Percentiles rank a stretch among this genome's conserved stretches.
phyloP scores from a whole-genome alignment of 2,888 invertebrate genomes.

The Stenolophus ochropezus region DNA sequence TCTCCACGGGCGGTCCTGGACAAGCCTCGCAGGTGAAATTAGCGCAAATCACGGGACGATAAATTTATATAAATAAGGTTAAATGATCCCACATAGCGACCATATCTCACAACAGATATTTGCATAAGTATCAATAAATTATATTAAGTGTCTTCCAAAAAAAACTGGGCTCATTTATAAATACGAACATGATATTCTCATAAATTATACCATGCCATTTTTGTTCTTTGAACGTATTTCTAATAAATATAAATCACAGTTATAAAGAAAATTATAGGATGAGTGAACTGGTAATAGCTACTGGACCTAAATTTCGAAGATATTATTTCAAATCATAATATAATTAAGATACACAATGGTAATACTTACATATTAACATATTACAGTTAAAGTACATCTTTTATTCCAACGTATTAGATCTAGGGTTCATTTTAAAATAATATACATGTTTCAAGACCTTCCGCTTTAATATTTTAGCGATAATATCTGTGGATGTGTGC shows the following conservation, averaged over 20 bases:
- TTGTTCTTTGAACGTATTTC: neutral
- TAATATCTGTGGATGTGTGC: too few species aligned
- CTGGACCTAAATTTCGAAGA: too few species aligned
- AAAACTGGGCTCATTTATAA: neutral
- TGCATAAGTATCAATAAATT: neutral
- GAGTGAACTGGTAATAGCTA: neutral
- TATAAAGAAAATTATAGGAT: neutral
- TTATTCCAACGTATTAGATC: too few species aligned
- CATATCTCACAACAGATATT: neutral
- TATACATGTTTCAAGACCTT: too few species aligned
- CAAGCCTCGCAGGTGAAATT: slow-evolving; percentile 10
- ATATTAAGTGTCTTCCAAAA: neutral
- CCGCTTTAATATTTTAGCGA: too few species aligned
- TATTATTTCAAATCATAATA: neutral
- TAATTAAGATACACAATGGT: too few species aligned
- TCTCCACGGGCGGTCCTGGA: slow-evolving; percentile 17
- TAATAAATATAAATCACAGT: neutral
- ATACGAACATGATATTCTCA: neutral
- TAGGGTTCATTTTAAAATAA: too few species aligned
- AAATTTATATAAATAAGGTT: slow-evolving; percentile 33
- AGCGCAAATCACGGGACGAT: neutral
- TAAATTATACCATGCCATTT: neutral
- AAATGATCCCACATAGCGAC: neutral
- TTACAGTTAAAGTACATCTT: too few species aligned
- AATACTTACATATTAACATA: too few species aligned